A percentile compares a stretch with the other conserved stretches of the same genome.
phyloP scores from a whole-genome alignment of 2,113 vertebrate species.

The Circaetus gallicus region DNA sequence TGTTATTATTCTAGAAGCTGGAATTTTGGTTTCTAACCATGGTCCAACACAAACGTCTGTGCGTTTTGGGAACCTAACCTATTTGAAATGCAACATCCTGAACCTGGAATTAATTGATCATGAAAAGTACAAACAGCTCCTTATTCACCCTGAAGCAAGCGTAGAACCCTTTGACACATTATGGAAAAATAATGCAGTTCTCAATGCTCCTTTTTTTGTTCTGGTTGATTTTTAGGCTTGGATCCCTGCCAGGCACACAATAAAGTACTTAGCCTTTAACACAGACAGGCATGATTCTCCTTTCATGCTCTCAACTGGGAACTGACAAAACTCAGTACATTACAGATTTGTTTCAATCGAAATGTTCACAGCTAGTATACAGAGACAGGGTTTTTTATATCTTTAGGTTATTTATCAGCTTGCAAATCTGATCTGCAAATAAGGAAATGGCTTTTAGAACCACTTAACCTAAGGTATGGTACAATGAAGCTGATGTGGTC shows the following conservation, averaged over 20 bases:
- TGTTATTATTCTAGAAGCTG: slow-evolving; percentile 74
- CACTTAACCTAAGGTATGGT: not conserved
- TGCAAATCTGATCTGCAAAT: slow-evolving; percentile 18
- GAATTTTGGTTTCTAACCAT: slow-evolving; percentile 74
- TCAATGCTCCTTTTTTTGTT: slow-evolving; percentile 61
- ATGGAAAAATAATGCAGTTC: slow-evolving; percentile 76
- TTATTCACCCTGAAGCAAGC: slow-evolving; percentile 64
- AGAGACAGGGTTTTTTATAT: not conserved
- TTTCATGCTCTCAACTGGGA: slow-evolving; percentile 34
- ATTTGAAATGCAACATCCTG: slow-evolving; percentile 72
- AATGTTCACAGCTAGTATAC: not conserved
- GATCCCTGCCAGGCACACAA: slow-evolving; percentile 64
- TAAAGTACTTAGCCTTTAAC: slow-evolving; percentile 68
- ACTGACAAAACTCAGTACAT: slow-evolving; percentile 54
- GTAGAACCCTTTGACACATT: slow-evolving; percentile 67
- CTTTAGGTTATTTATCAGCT: slow-evolving; percentile 25
- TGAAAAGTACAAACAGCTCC: slow-evolving; percentile 73
- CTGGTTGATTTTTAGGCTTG: slow-evolving; percentile 68
- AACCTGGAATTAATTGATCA: slow-evolving; percentile 77
- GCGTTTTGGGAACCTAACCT: slow-evolving; percentile 69
- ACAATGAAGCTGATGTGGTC: not conserved
- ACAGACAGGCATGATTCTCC: slow-evolving; percentile 61
- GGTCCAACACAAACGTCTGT: slow-evolving; percentile 76
- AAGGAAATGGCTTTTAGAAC: not conserved
- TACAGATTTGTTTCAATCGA: slow-evolving; percentile 25